A percentile compares a stretch with the other conserved stretches of the same genome.
These are phyloP conservation scores for Caprella mutica DNA, from an alignment of 2,888 invertebrate species.

Conservation along the genomic window DNA sequence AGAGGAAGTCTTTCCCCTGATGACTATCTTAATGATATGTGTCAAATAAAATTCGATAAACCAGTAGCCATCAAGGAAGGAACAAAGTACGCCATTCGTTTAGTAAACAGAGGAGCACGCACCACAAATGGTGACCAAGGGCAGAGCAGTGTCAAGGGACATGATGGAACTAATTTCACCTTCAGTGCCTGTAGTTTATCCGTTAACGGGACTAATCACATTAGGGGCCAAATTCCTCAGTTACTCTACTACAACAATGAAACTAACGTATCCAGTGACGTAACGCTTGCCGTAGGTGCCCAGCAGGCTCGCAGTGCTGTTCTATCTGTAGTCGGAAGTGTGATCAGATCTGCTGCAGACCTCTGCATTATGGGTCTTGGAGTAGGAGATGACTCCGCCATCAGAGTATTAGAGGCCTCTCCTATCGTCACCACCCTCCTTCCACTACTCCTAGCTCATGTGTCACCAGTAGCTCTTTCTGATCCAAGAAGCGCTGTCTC, in stretches of 20 bases:
- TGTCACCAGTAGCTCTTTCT: constrained; percentile 64
- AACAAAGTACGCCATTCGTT: constrained; percentile 71
- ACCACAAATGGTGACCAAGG: constrained; percentile 94
- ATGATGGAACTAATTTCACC: constrained; percentile 80
- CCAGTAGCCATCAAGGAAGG: constrained; percentile 69
- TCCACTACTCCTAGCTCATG: constrained; percentile 71
- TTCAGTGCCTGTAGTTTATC: constrained; percentile 85
- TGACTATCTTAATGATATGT: constrained; percentile 61
- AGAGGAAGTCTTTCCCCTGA: constrained; percentile 73
- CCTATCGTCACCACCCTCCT: constrained; percentile 61
- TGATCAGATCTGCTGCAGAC: constrained; percentile 64
- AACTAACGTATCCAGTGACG: constrained; percentile 42
- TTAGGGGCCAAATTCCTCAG: constrained; percentile 87
- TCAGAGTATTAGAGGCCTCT: constrained; percentile 49
- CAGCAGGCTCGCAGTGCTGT: constrained; percentile 57
- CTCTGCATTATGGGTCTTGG: constrained; percentile 64
- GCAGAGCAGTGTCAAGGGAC: constrained; percentile 71
- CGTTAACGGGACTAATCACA: constrained; percentile 90
- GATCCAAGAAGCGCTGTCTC: constrained; percentile 69
- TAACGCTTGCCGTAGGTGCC: constrained; percentile 49
- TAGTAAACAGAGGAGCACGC: constrained; percentile 79
- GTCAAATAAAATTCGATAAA: constrained; percentile 81
- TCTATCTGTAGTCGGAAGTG: constrained; percentile 61
- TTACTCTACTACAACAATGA: constrained; percentile 71
- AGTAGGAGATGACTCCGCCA: constrained; percentile 37